Evolutionary conservation across 2,888 invertebrate species (phyloP), one percentile per base, ranked within the genome.

Genomic region (Drosophila birchii): DNA sequence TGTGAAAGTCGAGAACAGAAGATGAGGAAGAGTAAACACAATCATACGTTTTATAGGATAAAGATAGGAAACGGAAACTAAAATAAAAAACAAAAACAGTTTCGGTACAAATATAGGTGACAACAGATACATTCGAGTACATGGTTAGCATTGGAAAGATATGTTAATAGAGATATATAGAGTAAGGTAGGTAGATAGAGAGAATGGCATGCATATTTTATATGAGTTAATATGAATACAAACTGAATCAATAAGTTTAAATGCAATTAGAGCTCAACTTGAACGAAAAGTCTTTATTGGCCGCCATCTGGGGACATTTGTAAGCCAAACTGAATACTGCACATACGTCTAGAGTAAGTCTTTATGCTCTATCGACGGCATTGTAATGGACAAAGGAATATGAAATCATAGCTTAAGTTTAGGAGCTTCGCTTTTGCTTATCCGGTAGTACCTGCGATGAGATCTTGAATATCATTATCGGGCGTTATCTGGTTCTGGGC

Each of bases 211-310:
- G 83, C 83, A 77, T 72, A 76, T 79, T 58, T 54, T 36, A 62
- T 44, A 60, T 74, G 68, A 69, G 49, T 55, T 26, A 36, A 58
- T 54, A 60, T 71, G 61, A 76, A 51, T 78, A 67, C 63, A 49
- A 75, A 81, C 54, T 41, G 45, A 79, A 74, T 49, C 38, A 47
- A 38, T 63, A 68, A 45, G 18, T 29, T 41, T 76, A 57, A 87
- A 90, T 90, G 91, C 91, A 91, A 90, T 88, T 90, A 91, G 92
- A 91, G 91, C 91, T 91, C 91, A 92, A 92, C 90, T 90, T 79
- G 82, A 88, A 80, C 85, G 75, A 79, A 90, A 85, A 76, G 73
- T 79, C 63, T 47, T 74, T 57, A 51, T 66, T 68, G 71, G 76
- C 85, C 89, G 84, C 87, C 87, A 74, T 55, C 73, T 64, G 61